Evolutionary conservation across 2,888 invertebrate species (phyloP).

Genomic region (Helicoverpa assulta): DNA sequence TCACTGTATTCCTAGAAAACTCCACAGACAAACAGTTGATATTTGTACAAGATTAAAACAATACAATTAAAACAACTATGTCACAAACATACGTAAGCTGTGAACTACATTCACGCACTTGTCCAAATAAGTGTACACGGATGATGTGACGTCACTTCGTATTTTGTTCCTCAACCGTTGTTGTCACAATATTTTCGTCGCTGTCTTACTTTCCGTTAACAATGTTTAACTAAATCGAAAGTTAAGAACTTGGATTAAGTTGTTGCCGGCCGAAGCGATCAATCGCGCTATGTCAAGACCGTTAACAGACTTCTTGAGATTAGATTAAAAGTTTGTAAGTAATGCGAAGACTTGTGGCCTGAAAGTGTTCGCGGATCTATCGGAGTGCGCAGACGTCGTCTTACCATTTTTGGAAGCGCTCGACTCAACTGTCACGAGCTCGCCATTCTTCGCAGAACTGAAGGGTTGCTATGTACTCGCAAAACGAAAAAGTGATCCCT

Average conservation of each 20-base stretch:
- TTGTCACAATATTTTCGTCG: slow-evolving; percentile 33
- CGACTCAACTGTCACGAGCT: slow-evolving; percentile 54
- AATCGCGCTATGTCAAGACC: slow-evolving; percentile 48
- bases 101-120: slow-evolving; percentile 16
- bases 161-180: background rate
- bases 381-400: slow-evolving; percentile 45
- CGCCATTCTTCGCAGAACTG: slow-evolving; percentile 71
- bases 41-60: too few species aligned
- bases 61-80: background rate
- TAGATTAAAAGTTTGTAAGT: slow-evolving; percentile 53
- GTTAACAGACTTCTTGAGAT: slow-evolving; percentile 49
- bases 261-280: slow-evolving; percentile 48
- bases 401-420: slow-evolving; percentile 58
- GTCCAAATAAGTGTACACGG: slow-evolving; percentile 16
- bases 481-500: slow-evolving; percentile 50
- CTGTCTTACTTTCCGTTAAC: slow-evolving; percentile 22
- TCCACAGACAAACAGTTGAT: too few species aligned
- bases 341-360: slow-evolving; percentile 42
- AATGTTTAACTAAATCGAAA: slow-evolving; percentile 43
- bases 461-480: slow-evolving; percentile 49
- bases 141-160: background rate
- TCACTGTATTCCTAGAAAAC: too few species aligned
- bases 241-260: slow-evolving; percentile 53
- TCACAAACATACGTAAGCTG: background rate
- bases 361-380: slow-evolving; percentile 52